Conservation (phyloP, 2,888 invertebrate genomes). For the Tipula lateralis region DNA sequence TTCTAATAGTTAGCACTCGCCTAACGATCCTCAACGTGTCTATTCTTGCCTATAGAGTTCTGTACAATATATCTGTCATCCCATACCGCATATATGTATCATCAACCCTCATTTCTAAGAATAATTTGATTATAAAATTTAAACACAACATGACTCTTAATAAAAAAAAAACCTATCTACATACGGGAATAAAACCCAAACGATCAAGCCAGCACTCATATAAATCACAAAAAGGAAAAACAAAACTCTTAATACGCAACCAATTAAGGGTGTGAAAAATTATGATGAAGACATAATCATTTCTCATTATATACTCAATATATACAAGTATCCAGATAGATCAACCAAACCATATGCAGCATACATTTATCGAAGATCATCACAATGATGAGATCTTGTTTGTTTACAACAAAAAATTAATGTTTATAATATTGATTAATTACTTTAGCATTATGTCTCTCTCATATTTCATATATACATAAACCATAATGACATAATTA, state of each 20-base stretch:
- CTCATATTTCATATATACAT: not conserved
- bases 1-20: no score
- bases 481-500: not conserved
- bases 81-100: no score
- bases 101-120: no score
- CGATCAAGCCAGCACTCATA: not conserved
- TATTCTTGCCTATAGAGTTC: no score
- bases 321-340: not conserved
- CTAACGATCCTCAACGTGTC: no score
- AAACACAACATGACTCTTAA: not conserved
- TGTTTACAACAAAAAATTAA: not conserved
- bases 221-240: not conserved
- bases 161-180: not conserved
- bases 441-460: constrained; percentile 11
- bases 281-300: not conserved
- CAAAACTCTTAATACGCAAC: not conserved
- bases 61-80: no score
- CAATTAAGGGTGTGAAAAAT: constrained; percentile 4
- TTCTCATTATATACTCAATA: not conserved
- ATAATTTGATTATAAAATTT: no score
- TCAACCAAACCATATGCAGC: not conserved
- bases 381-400: not conserved
- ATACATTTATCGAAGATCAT: not conserved
- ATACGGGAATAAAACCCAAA: not conserved
- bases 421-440: not conserved